Conservation (phyloP, 2,888 invertebrate species). For the Cremastobaeus sp. region DNA sequence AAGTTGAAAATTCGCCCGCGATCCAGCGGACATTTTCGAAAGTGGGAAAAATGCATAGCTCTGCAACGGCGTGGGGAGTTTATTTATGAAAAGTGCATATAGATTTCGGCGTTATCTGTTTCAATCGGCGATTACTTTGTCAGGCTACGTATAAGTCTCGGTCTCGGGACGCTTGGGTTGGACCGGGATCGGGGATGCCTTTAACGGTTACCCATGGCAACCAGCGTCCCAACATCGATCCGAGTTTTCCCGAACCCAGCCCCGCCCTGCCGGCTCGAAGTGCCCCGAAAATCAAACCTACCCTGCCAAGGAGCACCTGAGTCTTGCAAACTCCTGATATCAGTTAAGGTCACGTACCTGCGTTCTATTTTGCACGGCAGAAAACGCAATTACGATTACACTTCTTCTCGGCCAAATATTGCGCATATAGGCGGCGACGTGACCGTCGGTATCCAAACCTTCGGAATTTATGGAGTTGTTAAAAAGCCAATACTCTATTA, state of each 20-base stretch:
- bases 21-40: too few species aligned
- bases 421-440: too few species aligned
- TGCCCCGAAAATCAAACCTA: slow-evolving; percentile 59
- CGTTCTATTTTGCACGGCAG: background rate
- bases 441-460: too few species aligned
- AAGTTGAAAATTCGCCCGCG: too few species aligned
- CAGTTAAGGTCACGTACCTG: slow-evolving; percentile 46
- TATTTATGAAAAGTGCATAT: slow-evolving; percentile 3
- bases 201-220: slow-evolving; percentile 78
- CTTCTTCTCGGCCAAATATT: too few species aligned
- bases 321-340: slow-evolving; percentile 52
- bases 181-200: slow-evolving; percentile 74
- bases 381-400: too few species aligned
- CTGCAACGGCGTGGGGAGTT: too few species aligned
- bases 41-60: too few species aligned
- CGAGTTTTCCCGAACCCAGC: slow-evolving; percentile 77
- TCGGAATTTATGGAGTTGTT: too few species aligned
- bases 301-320: slow-evolving; percentile 45
- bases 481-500: too few species aligned
- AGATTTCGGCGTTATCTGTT: slow-evolving; percentile 27
- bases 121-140: slow-evolving; percentile 43
- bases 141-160: slow-evolving; percentile 47
- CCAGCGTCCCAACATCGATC: slow-evolving; percentile 78
- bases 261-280: slow-evolving; percentile 72
- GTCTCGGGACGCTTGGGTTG: slow-evolving; percentile 66